Evolutionary conservation across 1,140 invertebrate genomes (phyloP).

Genomic region (Eciton burchellii): DNA sequence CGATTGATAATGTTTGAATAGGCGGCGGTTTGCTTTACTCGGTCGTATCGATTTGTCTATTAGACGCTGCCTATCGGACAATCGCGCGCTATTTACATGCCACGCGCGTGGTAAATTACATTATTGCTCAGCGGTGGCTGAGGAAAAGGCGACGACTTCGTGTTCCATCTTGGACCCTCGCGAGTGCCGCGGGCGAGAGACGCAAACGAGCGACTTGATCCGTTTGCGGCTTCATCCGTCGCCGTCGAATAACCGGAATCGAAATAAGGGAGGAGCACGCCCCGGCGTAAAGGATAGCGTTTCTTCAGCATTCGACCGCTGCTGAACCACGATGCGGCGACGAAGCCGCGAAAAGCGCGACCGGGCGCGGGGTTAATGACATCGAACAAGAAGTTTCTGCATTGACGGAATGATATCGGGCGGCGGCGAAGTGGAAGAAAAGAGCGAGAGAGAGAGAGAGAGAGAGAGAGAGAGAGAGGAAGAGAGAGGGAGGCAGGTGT

Average conservation of each 20-base stretch:
- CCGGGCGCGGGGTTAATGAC: slow-evolving; percentile 42
- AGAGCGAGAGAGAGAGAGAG: slow-evolving; percentile 1
- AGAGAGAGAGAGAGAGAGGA: background rate
- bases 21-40: slow-evolving; percentile 52
- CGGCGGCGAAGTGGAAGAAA: background rate
- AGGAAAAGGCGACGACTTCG: slow-evolving; percentile 3
- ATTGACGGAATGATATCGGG: slow-evolving; percentile 30
- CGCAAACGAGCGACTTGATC: too few relatives aligned
- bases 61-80: slow-evolving; percentile 13
- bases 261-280: background rate
- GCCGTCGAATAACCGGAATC: slow-evolving; percentile 26
- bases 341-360: background rate
- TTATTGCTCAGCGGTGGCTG: background rate
- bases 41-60: slow-evolving; percentile 53
- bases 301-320: background rate
- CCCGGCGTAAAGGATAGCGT: background rate
- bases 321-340: slow-evolving; percentile 19
- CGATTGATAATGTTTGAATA: slow-evolving; percentile 58
- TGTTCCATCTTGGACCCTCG: background rate
- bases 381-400: slow-evolving; percentile 52
- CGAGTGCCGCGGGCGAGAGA: background rate
- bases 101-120: background rate
- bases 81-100: background rate
- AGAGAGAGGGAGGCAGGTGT: slow-evolving; percentile 19
- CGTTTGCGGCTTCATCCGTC: too few relatives aligned